Evolutionary conservation across 2,797 vertebrate genomes (phyloP), one percentile per base, ranked within the genome.

Genomic region (Microchirus variegatus): DNA sequence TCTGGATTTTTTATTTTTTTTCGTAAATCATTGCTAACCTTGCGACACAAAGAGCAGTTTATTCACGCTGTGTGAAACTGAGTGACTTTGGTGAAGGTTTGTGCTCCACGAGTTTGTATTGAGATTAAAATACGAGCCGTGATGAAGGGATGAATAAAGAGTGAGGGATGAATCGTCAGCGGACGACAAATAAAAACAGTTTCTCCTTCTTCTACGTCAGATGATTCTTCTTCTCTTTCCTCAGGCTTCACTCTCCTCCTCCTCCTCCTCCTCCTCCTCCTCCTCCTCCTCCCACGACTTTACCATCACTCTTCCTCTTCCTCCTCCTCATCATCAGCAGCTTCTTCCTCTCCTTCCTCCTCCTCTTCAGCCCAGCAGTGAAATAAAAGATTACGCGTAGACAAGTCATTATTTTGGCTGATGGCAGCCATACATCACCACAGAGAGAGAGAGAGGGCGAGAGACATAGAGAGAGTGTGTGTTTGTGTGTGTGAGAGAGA

Each of bases 361-460:
- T 52, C 53, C 41, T 48, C 67, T 64, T 67, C 17, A 49, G 82
- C 73, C 72, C 78, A 68, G 79, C 82, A 74, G 79, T 84, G 79
- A 82, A 89, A 85, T 86, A 87, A 87, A 86, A 83, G 87, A 89
- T 87, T 87, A 83, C 59, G 5, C 66, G 76, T 66, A 81, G 85
- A 86, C 82, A 40, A 86, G 85, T 82, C 85, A 87, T 89, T 89
- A 89, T 89, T 86, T 86, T 73, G 68, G 16, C 77, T 85, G 87
- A 89, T 89, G 82, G 87, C 79, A 81, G 81, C 74, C 75, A 87
- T 89, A 86, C 77, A 89, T 89, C 87, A 89, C 78, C 37, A 62
- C 58, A 31, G 31, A 31, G 31, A 31, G 31, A 11, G 66, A 38
- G 55, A 19, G 54, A 18, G 57, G 15, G 8, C 1, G 37, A 51